Evolutionary conservation across 2,888 invertebrate genomes (phyloP).

Genomic region (Calliopum simillimum): DNA sequence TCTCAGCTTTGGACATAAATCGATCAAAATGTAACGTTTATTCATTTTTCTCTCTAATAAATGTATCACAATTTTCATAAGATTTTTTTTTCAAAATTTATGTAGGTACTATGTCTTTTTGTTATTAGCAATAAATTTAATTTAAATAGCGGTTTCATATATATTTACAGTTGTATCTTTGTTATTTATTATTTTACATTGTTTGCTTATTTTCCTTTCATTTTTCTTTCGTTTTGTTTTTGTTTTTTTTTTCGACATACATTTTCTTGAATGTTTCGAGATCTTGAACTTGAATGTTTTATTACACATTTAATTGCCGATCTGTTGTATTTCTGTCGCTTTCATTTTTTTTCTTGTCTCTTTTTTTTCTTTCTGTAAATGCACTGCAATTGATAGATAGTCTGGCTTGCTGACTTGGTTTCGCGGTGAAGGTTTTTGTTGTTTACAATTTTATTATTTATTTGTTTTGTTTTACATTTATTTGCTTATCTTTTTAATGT

Average conservation of each 20-base stretch:
- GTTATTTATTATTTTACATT: constrained; percentile 2
- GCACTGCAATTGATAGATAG: not conserved
- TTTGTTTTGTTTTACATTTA: no score
- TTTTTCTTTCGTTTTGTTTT: not conserved
- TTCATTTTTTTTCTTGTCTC: not conserved
- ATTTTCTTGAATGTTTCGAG: not conserved
- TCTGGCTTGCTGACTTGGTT: not conserved
- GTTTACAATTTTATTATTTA: constrained; percentile 10
- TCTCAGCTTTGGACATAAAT: no score
- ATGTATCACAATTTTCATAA: constrained; percentile 33
- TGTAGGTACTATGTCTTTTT: no score
- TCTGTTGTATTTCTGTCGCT: not conserved
- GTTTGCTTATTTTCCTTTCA: not conserved
- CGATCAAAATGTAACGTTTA: no score
- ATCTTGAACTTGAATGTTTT: constrained; percentile 18
- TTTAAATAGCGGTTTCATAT: not conserved
- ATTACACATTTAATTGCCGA: not conserved
- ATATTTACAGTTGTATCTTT: not conserved
- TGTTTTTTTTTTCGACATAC: not conserved
- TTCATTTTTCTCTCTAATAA: constrained; percentile 36
- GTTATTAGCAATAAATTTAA: no score
- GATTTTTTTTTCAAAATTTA: not conserved
- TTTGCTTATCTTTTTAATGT: no score
- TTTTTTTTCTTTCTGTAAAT: not conserved
- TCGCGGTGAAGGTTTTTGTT: constrained; percentile 24